These are phyloP conservation scores for Xylocampa areola DNA, from an alignment of 2,888 invertebrate genomes.

Conservation along the genomic window DNA sequence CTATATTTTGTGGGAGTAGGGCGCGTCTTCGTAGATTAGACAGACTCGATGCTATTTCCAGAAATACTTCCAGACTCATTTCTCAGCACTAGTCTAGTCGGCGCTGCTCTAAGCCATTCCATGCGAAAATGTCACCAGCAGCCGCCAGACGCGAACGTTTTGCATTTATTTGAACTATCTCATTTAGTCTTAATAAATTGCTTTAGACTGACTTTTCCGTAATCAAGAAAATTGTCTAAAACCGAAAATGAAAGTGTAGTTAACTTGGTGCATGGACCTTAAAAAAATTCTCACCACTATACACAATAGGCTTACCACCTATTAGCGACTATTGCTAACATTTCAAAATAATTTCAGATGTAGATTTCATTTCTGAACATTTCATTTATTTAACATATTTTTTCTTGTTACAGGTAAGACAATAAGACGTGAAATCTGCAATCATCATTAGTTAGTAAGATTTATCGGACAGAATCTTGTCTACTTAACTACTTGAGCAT, in stretches of 20 bases:
- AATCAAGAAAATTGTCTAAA: not conserved
- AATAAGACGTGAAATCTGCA: slow-evolving; percentile 21
- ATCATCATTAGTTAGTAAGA: slow-evolving; percentile 33
- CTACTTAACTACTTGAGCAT: not conserved
- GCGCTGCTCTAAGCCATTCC: slow-evolving; percentile 52
- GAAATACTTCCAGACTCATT: not conserved
- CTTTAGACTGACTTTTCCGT: slow-evolving; percentile 23
- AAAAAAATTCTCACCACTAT: too few species aligned
- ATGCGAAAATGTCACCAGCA: slow-evolving; percentile 64
- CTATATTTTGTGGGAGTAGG: too few species aligned
- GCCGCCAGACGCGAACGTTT: slow-evolving; percentile 31
- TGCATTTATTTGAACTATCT: slow-evolving; percentile 37
- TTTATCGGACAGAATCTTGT: slow-evolving; percentile 7
- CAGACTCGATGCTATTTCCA: not conserved
- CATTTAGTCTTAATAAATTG: slow-evolving; percentile 28
- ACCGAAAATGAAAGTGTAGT: not conserved
- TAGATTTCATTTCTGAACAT: not conserved
- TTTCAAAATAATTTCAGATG: too few species aligned
- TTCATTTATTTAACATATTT: slow-evolving; percentile 17
- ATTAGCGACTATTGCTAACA: too few species aligned
- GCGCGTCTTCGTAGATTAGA: too few species aligned
- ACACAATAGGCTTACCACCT: too few species aligned
- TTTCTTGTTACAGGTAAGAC: slow-evolving; percentile 65
- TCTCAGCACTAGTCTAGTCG: slow-evolving; percentile 29
- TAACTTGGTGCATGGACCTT: too few species aligned